Conservation (phyloP, 2,888 invertebrate species). For the Axea sp. region DNA sequence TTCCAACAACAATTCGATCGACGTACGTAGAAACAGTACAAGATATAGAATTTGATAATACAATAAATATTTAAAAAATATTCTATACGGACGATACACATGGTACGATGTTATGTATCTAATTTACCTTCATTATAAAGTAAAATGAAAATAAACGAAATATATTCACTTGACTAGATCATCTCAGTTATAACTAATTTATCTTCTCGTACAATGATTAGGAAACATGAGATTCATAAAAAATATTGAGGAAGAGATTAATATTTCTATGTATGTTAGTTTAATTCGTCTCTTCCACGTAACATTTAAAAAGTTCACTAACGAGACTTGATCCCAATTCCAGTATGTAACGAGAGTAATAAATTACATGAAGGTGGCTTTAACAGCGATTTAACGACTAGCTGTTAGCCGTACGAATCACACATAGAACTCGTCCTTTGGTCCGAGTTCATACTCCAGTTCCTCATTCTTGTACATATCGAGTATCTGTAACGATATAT, state of each 20-base stretch:
- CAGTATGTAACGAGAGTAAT: constrained; percentile 75
- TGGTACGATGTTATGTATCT: constrained; percentile 46
- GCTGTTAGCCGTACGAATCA: constrained; percentile 79
- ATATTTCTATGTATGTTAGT: constrained; percentile 69
- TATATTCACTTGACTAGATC: constrained; percentile 77
- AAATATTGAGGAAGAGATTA: constrained; percentile 75
- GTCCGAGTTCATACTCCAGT: constrained; percentile 92
- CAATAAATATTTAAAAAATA: constrained; percentile 63
- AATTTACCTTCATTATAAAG: constrained; percentile 43
- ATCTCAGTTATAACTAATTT: constrained; percentile 70
- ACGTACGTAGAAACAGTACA: constrained; percentile 62
- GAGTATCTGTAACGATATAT: constrained; percentile 84
- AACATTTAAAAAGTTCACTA: constrained; percentile 66
- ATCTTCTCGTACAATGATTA: constrained; percentile 70
- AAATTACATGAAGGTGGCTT: constrained; percentile 71
- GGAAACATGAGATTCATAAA: constrained; percentile 72
- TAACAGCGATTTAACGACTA: constrained; percentile 61
- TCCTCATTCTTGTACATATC: constrained; percentile 97
- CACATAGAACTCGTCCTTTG: constrained; percentile 94
- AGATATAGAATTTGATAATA: constrained; percentile 61
- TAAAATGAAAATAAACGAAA: constrained; percentile 37
- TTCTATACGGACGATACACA: constrained; percentile 59
- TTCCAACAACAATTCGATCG: constrained; percentile 55
- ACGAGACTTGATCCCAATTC: constrained; percentile 79
- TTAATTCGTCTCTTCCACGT: constrained; percentile 61